Evolutionary conservation across 2,797 vertebrate genomes (phyloP).

Genomic region (Coccyzus lansbergi): DNA sequence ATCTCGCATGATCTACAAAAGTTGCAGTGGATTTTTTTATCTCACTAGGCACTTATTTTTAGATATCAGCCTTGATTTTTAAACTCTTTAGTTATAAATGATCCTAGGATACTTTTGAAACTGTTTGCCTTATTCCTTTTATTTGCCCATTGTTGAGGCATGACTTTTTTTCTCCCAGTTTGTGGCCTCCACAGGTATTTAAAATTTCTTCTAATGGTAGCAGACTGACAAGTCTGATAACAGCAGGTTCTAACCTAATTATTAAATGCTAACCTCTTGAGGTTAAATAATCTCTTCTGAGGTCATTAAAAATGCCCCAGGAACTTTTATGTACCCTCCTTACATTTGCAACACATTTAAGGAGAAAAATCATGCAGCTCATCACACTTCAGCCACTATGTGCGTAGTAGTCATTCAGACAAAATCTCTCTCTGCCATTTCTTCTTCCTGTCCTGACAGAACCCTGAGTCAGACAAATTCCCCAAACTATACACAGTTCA

Average conservation of each 20-base stretch:
- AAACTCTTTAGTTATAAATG: not conserved
- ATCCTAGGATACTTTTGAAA: not conserved
- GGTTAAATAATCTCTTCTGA: slow-evolving; percentile 34
- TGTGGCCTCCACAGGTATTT: not conserved
- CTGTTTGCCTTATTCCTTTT: not conserved
- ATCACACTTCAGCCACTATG: not conserved
- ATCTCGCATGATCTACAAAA: not conserved
- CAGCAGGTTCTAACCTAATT: slow-evolving; percentile 38
- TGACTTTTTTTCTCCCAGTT: not conserved
- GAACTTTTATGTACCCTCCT: not conserved
- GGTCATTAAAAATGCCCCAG: slow-evolving; percentile 35
- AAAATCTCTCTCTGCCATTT: slow-evolving; percentile 22
- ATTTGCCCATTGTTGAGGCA: not conserved
- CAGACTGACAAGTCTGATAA: slow-evolving; percentile 19
- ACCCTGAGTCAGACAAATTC: not conserved
- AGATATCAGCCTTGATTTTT: not conserved
- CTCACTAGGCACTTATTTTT: not conserved
- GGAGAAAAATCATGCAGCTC: not conserved
- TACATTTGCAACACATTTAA: slow-evolving; percentile 26
- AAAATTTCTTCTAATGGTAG: not conserved
- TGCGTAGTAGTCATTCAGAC: slow-evolving; percentile 29
- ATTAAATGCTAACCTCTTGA: slow-evolving; percentile 27
- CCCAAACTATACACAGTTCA: not conserved
- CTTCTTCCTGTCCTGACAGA: slow-evolving; percentile 7
- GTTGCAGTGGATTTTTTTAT: not conserved